A percentile compares a stretch with the other conserved stretches of the same genome.
These are phyloP conservation scores for Drosophila malerkotliana DNA, from an alignment of 1,140 invertebrate genomes.

Conservation along the genomic window DNA sequence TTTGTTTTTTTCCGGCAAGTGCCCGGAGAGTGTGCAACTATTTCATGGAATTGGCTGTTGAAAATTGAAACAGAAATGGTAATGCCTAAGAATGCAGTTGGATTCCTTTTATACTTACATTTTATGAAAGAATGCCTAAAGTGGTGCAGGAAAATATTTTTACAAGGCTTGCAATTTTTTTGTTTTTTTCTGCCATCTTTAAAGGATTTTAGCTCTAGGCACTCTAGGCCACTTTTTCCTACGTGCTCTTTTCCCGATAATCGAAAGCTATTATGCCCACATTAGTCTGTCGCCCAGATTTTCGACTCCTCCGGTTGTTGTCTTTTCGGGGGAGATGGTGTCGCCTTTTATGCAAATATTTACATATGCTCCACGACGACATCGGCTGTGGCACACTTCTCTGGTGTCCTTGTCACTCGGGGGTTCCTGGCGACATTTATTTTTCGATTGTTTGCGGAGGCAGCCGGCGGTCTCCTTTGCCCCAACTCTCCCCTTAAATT, in stretches of 20 bases:
- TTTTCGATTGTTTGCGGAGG: slow-evolving; percentile 71
- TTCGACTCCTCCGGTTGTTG: slow-evolving; percentile 21
- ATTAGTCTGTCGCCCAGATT: slow-evolving; percentile 67
- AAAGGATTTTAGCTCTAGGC: neutral
- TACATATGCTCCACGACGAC: slow-evolving; percentile 72
- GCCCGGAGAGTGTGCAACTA: slow-evolving; percentile 36
- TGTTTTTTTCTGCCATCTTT: neutral
- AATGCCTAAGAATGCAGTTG: slow-evolving; percentile 9
- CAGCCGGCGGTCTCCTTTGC: slow-evolving; percentile 12
- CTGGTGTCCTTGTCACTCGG: slow-evolving; percentile 55
- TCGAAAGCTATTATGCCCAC: slow-evolving; percentile 79
- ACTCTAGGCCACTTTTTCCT: neutral
- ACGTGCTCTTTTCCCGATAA: slow-evolving; percentile 49
- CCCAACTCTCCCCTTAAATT: neutral
- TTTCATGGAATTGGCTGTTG: slow-evolving; percentile 48
- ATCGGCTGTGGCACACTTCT: slow-evolving; percentile 60
- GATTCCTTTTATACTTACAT: slow-evolving; percentile 1
- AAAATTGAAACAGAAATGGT: slow-evolving; percentile 9
- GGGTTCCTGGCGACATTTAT: slow-evolving; percentile 54
- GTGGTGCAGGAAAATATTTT: slow-evolving; percentile 1
- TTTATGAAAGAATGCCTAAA: neutral
- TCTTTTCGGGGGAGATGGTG: slow-evolving; percentile 46
- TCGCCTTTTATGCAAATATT: slow-evolving; percentile 72
- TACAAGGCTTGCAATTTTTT: neutral
- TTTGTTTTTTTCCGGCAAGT: slow-evolving; percentile 26